Evolutionary conservation across 2,797 vertebrate genomes (phyloP), one percentile per base, ranked within the genome.

Genomic region (Hybognathus amarus): DNA sequence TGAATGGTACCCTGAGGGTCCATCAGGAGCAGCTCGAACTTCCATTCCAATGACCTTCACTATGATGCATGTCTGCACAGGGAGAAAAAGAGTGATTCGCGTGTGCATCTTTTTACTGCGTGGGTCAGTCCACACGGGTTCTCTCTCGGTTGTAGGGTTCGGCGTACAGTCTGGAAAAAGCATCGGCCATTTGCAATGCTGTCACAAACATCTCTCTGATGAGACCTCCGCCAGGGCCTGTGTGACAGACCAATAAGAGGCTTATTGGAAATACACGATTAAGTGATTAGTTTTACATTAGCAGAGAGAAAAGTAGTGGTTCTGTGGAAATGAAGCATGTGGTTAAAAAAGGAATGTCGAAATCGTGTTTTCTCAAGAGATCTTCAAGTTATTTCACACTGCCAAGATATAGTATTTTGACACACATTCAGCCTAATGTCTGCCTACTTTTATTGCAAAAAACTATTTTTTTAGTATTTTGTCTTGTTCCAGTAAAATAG

Each of bases 1-100:
- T 95, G 93, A 94, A 94, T 94, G 93, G 92, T 92, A 90, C 94
- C 91, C 93, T 90, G 89, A 91, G 92, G 92, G 88, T 93, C 93
- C 91, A 94, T 93, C 92, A 93, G 90, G 87, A 90, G 90, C 88
- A 36, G 85, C 83, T 91, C 91, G 90, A n/a, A 93, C 89, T 92
- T 86, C 91, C 91, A 92, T 91, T 92, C 89, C 91, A 90, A 92
- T 93, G 91, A 89, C 88, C 90, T 91, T 93, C 92, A 94, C 92
- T 91, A 93, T 95, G 93, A 93, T 92, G 90, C 75, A 73, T 87
- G 90, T 75, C 87, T 90, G 91, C 87, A 81, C 79, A 80, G 89
- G 87, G 18, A 79, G 61, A 76, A 61, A 69, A 50, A 67, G 30
- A 86, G 90, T 90, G 90, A 94, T 92, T 90, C 87, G 88, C 91